These are phyloP conservation scores for Cryptophagus acutangulus DNA, from an alignment of 2,888 invertebrate species.

Conservation along the genomic window DNA sequence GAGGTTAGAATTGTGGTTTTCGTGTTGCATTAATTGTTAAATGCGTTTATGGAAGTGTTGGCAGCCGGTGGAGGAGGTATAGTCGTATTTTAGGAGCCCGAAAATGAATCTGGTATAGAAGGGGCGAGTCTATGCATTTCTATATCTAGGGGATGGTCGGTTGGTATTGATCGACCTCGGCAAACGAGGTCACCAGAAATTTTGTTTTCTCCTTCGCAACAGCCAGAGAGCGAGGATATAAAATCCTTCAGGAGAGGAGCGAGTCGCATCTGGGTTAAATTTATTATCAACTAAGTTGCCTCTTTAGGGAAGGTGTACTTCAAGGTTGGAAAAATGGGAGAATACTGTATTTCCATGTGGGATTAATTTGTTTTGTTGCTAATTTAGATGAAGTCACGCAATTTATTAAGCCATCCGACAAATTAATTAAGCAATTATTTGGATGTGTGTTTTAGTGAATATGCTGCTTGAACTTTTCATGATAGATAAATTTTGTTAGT, in stretches of 20 bases:
- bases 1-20: neutral
- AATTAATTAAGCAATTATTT: no score
- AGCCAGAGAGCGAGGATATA: no score
- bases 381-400: no score
- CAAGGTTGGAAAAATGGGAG: conserved; percentile 3
- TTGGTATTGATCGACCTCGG: conserved; percentile 33
- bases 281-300: neutral
- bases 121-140: conserved; percentile 28
- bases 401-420: no score
- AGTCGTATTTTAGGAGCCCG: neutral
- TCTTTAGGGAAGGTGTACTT: no score
- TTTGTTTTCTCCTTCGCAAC: conserved; percentile 34
- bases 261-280: neutral
- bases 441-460: no score
- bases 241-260: no score
- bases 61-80: neutral
- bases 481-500: no score
- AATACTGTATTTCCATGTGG: neutral
- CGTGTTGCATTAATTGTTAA: neutral
- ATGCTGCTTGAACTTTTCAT: no score
- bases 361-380: no score
- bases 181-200: conserved; percentile 38
- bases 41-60: neutral
- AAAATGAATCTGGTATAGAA: no score
- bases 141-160: conserved; percentile 30